Conservation (phyloP, 1,140 invertebrate species). For the Drosophila kikkawai region DNA sequence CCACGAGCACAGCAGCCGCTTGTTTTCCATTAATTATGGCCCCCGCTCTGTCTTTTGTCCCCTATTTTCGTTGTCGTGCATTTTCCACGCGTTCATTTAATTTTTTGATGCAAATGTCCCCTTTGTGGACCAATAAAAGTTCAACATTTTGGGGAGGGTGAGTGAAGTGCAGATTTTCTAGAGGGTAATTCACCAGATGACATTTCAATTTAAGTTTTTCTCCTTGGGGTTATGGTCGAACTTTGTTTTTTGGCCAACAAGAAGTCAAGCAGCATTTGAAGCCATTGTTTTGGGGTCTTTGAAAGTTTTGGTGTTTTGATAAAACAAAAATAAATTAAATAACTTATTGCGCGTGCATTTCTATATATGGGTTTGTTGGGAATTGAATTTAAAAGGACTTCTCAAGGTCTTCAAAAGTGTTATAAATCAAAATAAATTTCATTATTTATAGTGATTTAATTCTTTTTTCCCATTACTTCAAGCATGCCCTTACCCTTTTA, state of each 20-base stretch:
- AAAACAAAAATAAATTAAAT: no score
- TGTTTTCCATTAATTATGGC: constrained; percentile 63
- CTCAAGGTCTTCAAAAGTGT: background rate
- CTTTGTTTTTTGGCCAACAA: constrained; percentile 16
- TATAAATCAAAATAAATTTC: background rate
- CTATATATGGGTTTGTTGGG: no score
- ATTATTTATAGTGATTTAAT: background rate
- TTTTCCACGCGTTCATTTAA: constrained; percentile 44
- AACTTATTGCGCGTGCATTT: no score
- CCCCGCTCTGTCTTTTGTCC: constrained; percentile 4
- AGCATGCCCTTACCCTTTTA: constrained; percentile 6
- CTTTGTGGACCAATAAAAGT: constrained; percentile 44
- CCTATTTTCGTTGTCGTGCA: constrained; percentile 24
- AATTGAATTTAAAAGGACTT: background rate
- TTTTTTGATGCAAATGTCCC: constrained; percentile 49
- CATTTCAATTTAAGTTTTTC: constrained; percentile 50
- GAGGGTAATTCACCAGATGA: constrained; percentile 26
- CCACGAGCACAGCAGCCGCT: constrained; percentile 27
- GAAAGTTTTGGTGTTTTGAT: background rate
- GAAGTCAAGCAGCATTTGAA: constrained; percentile 9
- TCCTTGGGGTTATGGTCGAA: constrained; percentile 7
- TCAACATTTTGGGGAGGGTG: constrained; percentile 10
- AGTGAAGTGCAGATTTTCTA: constrained; percentile 12
- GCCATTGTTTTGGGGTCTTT: background rate
- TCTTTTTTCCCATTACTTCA: background rate